Evolutionary conservation across 2,797 vertebrate species (phyloP), one percentile per base, ranked within the genome.

Genomic region (Arnoldichthys spilopterus): DNA sequence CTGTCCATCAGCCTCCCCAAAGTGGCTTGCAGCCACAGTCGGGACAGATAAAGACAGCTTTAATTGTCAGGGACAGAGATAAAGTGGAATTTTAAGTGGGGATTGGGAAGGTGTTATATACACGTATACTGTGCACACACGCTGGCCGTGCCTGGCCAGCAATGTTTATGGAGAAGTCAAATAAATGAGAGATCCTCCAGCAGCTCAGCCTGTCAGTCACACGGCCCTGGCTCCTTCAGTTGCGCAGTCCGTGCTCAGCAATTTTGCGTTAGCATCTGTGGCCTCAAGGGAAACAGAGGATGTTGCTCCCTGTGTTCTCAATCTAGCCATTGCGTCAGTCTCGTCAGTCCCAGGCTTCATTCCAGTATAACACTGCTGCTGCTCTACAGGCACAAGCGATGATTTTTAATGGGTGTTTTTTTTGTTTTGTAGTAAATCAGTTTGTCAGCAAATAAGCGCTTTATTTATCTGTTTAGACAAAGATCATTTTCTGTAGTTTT

Each of bases 21-120:
- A 28, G 54, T 82, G 82, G 78, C 84, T 83, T 61, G 72, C 61
- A 80, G 80, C 84, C 83, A 77, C 75, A 81, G 82, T 73, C 82
- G 54, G 75, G 79, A 83, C 86, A 86, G 84, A 84, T 87, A 85
- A 81, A 90, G 80, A 71, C 82, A 76, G 79, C 76, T 85, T 83
- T 87, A 89, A 89, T 89, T 88, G 87, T 87, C 84, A 80, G 82
- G 77, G 63, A 85, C 77, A 74, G 69, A 88, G 84, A 85, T 88
- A 85, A 87, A 86, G 83, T 78, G 69, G 82, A 83, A 82, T 85
- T 88, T 83, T 79, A 88, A 86, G 82, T 84, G 81, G 58, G 74
- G 72, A 82, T 84, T 84, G 56, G 71, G 61, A 69, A 66, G 54
- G 20, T 45, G 59, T 54, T 70, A 43, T 73, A 68, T 66, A 34